Evolutionary conservation across 2,113 vertebrate genomes (phyloP), one percentile per base, ranked within the genome.

Genomic region (Varanus komodoensis): DNA sequence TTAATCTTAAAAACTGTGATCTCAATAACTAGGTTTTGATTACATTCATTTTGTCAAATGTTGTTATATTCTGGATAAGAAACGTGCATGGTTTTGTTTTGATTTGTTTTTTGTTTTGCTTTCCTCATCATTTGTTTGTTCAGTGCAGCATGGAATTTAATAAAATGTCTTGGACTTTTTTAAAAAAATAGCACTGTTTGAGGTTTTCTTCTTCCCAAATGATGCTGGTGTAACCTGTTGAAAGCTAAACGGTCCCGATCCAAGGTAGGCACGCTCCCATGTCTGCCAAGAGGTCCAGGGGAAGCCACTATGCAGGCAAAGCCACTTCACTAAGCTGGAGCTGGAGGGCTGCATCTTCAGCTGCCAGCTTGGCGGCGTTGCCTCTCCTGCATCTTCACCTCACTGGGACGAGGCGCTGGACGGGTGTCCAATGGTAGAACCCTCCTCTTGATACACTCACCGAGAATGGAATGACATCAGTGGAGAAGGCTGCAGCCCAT

Each of bases 1-100:
- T 86, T 48, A 77, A 94, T 87, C 91, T 93, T 94, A 92, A 93
- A 94, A 97, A 94, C 90, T 96, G 96, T 97, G 96, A 94, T 93
- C 96, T 95, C 94, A 93, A 95, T 96, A 93, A 94, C 92, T 96
- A 94, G 94, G 96, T 92, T 97, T 97, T 93, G 96, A 96, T 91
- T 92, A 90, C 93, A 86, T 81, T 93, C 86, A 92, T 90, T 94
- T 95, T 94, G 93, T 96, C 95, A 94, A 93, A 91, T 93, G 84
- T 91, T 89, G 96, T 96, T 78, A 69, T 96, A 96, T 96, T 78
- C 74, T 96, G 96, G 93, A 91, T 93, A 89, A 89, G 92, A 77
- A 93, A 92, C 52, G 57, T 96, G 97, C 97, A 97, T 97, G 97
- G 78, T 90, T 91, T 54, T 71, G 83, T 87, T 78, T 61, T 61